A percentile compares a stretch with the other conserved stretches of the same genome.
Conservation (phyloP, 2,888 invertebrate species). For the Cosmopolites sordidus region DNA sequence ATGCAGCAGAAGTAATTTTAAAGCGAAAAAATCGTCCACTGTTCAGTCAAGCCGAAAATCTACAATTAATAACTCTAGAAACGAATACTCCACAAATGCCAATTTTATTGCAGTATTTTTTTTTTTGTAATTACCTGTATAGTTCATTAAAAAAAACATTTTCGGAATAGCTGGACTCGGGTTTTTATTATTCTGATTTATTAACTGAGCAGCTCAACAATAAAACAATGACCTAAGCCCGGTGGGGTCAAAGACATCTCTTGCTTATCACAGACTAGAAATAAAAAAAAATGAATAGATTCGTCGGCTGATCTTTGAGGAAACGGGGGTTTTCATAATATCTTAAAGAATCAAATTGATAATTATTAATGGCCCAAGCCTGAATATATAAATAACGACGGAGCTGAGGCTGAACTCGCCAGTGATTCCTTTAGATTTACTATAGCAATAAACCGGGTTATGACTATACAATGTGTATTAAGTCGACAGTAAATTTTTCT, state of each 20-base stretch:
- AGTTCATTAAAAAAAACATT: too few relatives aligned
- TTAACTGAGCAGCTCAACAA: constrained; percentile 12
- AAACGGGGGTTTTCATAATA: constrained; percentile 1
- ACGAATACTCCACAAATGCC: too few relatives aligned
- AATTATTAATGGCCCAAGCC: background rate
- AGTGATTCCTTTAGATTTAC: constrained; percentile 14
- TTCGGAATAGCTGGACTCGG: too few relatives aligned
- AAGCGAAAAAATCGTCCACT: too few relatives aligned
- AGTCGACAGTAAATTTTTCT: constrained; percentile 17
- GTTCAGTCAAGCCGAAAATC: too few relatives aligned
- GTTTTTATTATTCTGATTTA: too few relatives aligned
- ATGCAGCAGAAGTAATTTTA: too few relatives aligned
- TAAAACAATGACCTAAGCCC: constrained; percentile 22
- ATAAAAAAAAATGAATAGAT: background rate
- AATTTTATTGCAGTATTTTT: too few relatives aligned
- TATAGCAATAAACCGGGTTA: constrained; percentile 22
- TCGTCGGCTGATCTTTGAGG: background rate
- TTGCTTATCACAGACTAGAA: constrained; percentile 5
- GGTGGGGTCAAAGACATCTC: constrained; percentile 18
- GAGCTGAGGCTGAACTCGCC: background rate
- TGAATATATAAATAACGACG: too few relatives aligned
- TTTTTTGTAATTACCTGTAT: too few relatives aligned
- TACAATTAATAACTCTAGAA: too few relatives aligned
- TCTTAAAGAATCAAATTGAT: constrained; percentile 1
- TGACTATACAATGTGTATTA: constrained; percentile 26